phyloP scores from a whole-genome alignment of 2,113 vertebrate genomes.

The human region DNA sequence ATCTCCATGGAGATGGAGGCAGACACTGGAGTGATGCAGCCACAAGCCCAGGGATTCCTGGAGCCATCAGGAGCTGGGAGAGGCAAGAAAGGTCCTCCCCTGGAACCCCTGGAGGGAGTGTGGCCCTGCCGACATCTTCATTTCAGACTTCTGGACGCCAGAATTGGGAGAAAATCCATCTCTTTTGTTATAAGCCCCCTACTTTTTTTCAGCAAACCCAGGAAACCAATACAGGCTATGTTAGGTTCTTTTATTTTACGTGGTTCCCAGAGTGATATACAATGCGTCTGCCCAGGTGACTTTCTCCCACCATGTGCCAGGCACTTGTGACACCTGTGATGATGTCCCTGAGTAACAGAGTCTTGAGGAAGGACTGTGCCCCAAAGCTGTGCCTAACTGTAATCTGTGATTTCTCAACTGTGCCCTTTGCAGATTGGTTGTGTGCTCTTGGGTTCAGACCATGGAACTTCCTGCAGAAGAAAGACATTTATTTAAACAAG shows the following conservation, averaged over 20 bases:
- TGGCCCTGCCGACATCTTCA: background rate
- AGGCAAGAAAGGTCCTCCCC: background rate
- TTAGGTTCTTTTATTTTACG: no score
- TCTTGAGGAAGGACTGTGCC: background rate
- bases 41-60: fast-evolving
- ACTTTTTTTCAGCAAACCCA: background rate
- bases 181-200: background rate
- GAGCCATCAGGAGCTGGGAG: background rate
- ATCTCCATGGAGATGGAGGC: fast-evolving
- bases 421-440: background rate
- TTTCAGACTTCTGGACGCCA: background rate
- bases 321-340: background rate
- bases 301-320: no score
- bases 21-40: fast-evolving
- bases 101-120: background rate
- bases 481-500: background rate
- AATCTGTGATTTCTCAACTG: background rate
- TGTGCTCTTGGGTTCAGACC: no score
- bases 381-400: background rate
- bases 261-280: background rate
- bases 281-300: background rate
- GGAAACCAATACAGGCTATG: background rate
- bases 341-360: fast-evolving
- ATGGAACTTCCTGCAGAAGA: background rate
- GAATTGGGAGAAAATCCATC: fast-evolving